Base-by-base conservation (phyloP, 2,113 vertebrate genomes). In the Strix aluco region DNA sequence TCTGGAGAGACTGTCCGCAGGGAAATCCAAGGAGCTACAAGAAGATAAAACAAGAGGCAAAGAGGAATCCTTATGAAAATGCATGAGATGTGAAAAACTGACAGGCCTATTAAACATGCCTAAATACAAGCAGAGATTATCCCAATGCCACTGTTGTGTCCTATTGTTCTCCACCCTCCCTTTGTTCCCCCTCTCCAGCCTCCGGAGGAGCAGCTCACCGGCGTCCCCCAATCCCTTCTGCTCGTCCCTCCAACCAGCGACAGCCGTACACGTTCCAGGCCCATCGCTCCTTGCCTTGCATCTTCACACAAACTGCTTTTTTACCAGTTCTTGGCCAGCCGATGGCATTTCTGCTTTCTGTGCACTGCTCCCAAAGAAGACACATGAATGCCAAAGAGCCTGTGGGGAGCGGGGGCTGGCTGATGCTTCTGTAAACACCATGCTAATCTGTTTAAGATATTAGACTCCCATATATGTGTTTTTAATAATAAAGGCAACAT, bases 401-500 rank as follows among this genome's bases (percentile, higher is more conserved):
- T 30, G 67, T 26, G 5, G 92, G 87, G 78, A 85, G 66, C 5
- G 10, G 36, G 42, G 78, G 81, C 78, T 88, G 90, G 73, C 70
- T 82, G 87, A 65, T 0, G 12, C 81, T 70, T 86, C 95, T 89
- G 81, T 91, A 97, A 94, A 96, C 90, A 94, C 65, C 74, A 74
- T 7, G 30, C 69, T 97, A 94, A 97, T 93, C 92, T 88, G 2
- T 92, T 97, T 79, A 96, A 96, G 89, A 86, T 85, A 94, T 97
- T 96, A 96, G 57, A 36, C 78, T 87, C 55, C 74, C 46, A n/a
- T 96, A 93, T 96, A 94, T 96, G 86, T 80, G 59, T 92, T 95
- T 96, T 96, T 78, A 91, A 96, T 96, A 95, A 92, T 71, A 95
- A 95, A 95, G 38, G 88, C 74, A 96, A 91, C 90, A 92, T 97